Base-by-base conservation (phyloP, 53 echinoderm and acorn worm genomes). In the Crossaster papposus region DNA sequence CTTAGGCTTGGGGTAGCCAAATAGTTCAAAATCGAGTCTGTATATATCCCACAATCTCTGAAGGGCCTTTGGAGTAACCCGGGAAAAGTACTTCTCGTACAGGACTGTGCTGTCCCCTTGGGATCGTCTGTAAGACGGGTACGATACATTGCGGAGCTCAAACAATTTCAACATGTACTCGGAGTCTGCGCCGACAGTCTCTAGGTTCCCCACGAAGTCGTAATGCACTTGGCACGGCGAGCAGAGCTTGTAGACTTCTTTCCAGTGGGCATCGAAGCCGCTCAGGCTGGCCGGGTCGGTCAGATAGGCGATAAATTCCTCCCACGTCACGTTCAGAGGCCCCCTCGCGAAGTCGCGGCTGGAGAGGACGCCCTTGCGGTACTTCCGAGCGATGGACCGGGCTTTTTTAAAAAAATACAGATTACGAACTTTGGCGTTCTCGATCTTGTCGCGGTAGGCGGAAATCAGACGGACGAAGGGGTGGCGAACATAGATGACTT, bases 141-240 rank as follows among this genome's bases (percentile, higher is more conserved):
- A 95, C 36, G 83, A 14, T 2, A 93, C 89, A 30, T 51, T 23
- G 50, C 44, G 54, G 13, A 73, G 34, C 6, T 50, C 77, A 51
- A 90, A 51, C 13, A 54, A 31, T 8, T 75, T 74, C 1, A 95
- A 70, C 85, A 95, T 91, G 62, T 91, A 95, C 50, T 74, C 29
- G 22, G 95, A 93, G 79, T 93, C 95, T 1, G 83, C 72, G 2
- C 14, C 33, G 4, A 95, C 88, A 9, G 93, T 95, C 83, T 95
- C 95, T 13, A 93, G 33, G 51, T 95, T 81, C 10, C 95, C 95
- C 33, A 95, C 80, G 83, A 91, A 93, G 53, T 95, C 93, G 30
- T 95, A 95, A 8, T 86, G 85, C 28, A 95, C 78, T 76, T 89
- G 82, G 78, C 95, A 95, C 4, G 95, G 95, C 14, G 91, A 90